Evolutionary conservation across 1,140 invertebrate species (phyloP).

Genomic region (Bombus confusus): DNA sequence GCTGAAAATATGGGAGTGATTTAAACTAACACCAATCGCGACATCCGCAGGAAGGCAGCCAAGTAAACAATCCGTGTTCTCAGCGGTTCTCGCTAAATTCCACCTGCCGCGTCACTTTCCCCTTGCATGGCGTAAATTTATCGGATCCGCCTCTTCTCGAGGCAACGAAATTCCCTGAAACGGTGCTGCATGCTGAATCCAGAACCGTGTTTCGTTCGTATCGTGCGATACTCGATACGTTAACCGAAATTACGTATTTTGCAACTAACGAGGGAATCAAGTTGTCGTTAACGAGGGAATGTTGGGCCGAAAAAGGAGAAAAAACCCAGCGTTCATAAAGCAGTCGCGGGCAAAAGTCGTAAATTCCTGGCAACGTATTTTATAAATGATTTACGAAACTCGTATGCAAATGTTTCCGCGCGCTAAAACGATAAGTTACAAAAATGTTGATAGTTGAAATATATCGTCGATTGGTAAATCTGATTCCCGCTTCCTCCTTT

Average conservation of each 20-base stretch:
- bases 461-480: conserved; percentile 54
- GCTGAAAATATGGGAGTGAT: conserved; percentile 54
- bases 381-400: conserved; percentile 49
- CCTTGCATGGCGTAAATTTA: background rate
- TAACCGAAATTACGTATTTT: background rate
- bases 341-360: conserved; percentile 31
- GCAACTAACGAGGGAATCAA: background rate
- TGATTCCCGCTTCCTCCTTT: conserved; percentile 49
- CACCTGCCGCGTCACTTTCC: conserved; percentile 25
- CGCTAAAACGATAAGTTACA: conserved; percentile 52
- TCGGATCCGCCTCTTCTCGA: background rate
- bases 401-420: conserved; percentile 40
- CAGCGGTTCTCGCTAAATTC: conserved; percentile 62
- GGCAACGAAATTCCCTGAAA: background rate
- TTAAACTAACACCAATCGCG: conserved; percentile 61
- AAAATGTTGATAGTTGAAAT: conserved; percentile 53
- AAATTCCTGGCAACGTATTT: conserved; percentile 40
- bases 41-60: conserved; percentile 63
- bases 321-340: conserved; percentile 12
- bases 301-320: background rate
- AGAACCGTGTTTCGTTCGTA: background rate
- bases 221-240: background rate
- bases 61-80: conserved; percentile 59
- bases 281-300: background rate
- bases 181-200: background rate